These are phyloP conservation scores for Osmoderma eremita DNA, from an alignment of 2,888 invertebrate species.

Conservation along the genomic window DNA sequence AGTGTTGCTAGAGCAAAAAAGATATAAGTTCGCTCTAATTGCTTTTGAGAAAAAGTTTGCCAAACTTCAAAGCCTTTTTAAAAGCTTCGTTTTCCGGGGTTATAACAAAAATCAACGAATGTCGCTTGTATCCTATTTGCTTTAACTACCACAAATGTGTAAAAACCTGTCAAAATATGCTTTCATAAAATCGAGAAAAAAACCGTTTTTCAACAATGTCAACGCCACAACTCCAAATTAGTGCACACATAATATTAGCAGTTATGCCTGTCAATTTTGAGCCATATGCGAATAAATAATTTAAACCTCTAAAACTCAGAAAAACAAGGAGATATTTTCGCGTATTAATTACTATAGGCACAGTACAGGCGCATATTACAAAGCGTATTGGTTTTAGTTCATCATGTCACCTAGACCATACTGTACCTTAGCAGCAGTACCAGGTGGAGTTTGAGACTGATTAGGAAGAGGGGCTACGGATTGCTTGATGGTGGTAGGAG, in stretches of 20 bases:
- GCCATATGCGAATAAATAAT: too few relatives aligned
- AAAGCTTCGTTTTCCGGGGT: too few relatives aligned
- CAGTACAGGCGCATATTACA: not conserved
- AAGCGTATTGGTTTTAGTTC: conserved; percentile 4
- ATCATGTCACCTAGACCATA: conserved; percentile 17
- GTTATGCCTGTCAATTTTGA: not conserved
- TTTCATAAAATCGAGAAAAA: not conserved
- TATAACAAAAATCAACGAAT: too few relatives aligned
- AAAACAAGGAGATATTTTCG: too few relatives aligned
- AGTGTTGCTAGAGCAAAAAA: too few relatives aligned
- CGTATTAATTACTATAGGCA: too few relatives aligned
- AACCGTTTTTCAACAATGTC: conserved; percentile 36
- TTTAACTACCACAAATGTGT: too few relatives aligned
- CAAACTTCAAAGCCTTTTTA: too few relatives aligned
- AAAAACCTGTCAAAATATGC: not conserved
- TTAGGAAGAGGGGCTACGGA: conserved; percentile 17
- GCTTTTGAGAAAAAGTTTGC: too few relatives aligned
- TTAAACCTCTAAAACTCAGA: too few relatives aligned
- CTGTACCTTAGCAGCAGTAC: conserved; percentile 33
- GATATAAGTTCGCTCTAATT: too few relatives aligned
- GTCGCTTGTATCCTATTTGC: too few relatives aligned
- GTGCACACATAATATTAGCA: conserved; percentile 18
- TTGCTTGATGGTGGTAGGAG: conserved; percentile 9
- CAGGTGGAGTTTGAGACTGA: conserved; percentile 25
- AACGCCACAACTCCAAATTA: conserved; percentile 28